A percentile compares a stretch with the other conserved stretches of the same genome.
These are phyloP conservation scores for Sturnus vulgaris DNA, from an alignment of 2,113 vertebrate species.

Conservation along the genomic window DNA sequence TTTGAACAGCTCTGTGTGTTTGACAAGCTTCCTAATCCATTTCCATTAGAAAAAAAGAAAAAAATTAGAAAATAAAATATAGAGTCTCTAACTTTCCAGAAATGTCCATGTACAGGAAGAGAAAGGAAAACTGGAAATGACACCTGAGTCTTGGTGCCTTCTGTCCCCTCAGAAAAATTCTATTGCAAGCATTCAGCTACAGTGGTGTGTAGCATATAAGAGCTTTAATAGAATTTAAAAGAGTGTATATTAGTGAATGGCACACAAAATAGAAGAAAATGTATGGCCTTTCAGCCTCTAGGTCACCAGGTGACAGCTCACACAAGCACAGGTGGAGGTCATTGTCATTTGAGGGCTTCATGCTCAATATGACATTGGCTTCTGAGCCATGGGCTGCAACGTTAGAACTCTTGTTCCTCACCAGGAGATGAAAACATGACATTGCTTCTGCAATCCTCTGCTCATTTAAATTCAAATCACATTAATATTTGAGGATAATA, in stretches of 20 bases:
- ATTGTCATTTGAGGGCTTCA: background rate
- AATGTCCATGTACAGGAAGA: background rate
- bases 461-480: background rate
- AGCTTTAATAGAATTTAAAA: background rate
- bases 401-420: background rate
- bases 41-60: background rate
- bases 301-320: background rate
- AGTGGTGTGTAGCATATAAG: background rate
- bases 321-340: background rate
- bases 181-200: background rate
- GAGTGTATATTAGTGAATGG: background rate
- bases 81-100: background rate
- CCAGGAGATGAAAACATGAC: background rate
- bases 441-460: background rate
- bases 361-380: background rate
- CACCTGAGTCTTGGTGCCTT: background rate
- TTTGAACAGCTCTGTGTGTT: background rate
- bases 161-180: background rate
- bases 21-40: background rate
- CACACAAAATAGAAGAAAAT: background rate
- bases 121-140: background rate
- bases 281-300: background rate
- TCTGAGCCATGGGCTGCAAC: background rate
- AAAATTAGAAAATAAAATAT: background rate
- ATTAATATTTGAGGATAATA: background rate